Percentiles rank a stretch among this genome's conserved stretches.
These are phyloP conservation scores for Calliphora vomitoria DNA, from an alignment of 2,888 invertebrate genomes.

Conservation along the genomic window DNA sequence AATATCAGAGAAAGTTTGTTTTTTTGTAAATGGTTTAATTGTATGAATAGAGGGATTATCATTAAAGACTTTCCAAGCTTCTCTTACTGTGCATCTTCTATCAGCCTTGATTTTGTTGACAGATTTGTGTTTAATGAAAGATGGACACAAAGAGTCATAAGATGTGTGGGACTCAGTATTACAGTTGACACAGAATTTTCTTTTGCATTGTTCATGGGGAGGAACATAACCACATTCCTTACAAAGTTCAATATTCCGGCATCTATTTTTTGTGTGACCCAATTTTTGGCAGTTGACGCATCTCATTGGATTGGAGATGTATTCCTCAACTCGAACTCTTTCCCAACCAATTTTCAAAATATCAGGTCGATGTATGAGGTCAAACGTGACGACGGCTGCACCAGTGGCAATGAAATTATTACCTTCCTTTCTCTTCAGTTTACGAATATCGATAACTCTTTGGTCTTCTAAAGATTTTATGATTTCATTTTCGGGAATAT, in stretches of 20 bases:
- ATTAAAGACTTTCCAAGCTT: constrained; percentile 12
- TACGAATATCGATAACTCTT: too few species aligned
- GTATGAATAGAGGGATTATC: not conserved
- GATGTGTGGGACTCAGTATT: constrained; percentile 38
- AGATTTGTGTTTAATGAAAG: constrained; percentile 24
- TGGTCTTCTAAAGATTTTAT: too few species aligned
- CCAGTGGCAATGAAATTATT: constrained; percentile 11
- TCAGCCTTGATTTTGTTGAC: constrained; percentile 16
- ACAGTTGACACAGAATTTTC: constrained; percentile 47
- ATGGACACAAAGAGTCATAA: not conserved
- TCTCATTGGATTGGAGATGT: constrained; percentile 22
- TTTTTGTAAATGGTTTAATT: constrained; percentile 18
- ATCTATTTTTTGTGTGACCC: constrained; percentile 37
- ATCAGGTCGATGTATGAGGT: not conserved
- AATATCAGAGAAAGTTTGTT: not conserved
- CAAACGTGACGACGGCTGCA: constrained; percentile 2
- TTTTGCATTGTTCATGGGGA: constrained; percentile 10
- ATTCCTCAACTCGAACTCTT: constrained; percentile 19
- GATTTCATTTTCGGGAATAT: too few species aligned
- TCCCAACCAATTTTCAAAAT: constrained; percentile 22
- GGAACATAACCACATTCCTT: constrained; percentile 18
- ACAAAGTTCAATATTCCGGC: constrained; percentile 18
- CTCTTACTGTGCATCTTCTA: constrained; percentile 14
- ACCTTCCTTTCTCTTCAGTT: too few species aligned
- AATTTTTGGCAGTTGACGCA: constrained; percentile 36